A percentile compares a stretch with the other conserved stretches of the same genome.
Evolutionary conservation across 2,888 invertebrate species (phyloP).

Genomic region (Heteropelma amictum): DNA sequence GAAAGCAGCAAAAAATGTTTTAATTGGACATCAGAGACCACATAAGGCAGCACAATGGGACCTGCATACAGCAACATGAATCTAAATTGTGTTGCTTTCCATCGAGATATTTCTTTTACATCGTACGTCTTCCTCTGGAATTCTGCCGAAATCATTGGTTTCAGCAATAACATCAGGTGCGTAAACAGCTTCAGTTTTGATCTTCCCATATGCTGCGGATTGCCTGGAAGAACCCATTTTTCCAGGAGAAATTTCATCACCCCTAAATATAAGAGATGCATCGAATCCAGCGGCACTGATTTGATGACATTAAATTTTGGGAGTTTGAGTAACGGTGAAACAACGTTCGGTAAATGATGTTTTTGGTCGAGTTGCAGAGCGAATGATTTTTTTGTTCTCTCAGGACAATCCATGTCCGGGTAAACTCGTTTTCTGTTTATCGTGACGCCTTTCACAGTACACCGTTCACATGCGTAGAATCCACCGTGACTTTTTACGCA

Average conservation of each 20-base stretch:
- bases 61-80: background rate
- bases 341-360: background rate
- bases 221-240: no score
- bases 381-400: slow-evolving; percentile 4
- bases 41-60: background rate
- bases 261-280: background rate
- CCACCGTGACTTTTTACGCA: background rate
- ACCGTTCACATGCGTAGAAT: background rate
- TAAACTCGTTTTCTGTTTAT: slow-evolving; percentile 22
- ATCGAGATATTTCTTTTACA: slow-evolving; percentile 46
- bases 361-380: background rate
- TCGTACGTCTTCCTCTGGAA: slow-evolving; percentile 58
- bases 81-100: slow-evolving; percentile 60
- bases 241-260: no score
- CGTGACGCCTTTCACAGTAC: background rate
- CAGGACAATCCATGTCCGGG: slow-evolving; percentile 26
- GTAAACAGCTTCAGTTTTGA: background rate
- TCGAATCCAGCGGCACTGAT: background rate
- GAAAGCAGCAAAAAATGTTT: background rate
- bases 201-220: background rate
- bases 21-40: background rate
- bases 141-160: slow-evolving; percentile 34
- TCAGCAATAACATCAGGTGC: background rate
- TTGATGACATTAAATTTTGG: no score
- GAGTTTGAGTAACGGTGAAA: background rate